phyloP scores from a whole-genome alignment of 2,113 vertebrate genomes.

The Chaenocephalus aceratus region DNA sequence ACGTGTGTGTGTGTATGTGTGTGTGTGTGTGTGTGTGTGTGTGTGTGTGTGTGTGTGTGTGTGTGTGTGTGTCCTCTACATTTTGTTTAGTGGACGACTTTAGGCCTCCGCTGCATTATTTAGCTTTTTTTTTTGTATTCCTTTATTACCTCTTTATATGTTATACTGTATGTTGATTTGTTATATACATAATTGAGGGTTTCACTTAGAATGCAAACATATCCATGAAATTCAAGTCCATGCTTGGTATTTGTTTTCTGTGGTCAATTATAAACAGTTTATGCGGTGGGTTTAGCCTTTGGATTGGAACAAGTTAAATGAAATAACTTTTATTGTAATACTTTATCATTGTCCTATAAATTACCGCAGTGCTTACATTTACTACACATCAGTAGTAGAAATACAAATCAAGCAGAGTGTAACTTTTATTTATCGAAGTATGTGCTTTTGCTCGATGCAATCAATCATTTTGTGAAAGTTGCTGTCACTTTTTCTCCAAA shows the following conservation, averaged over 20 bases:
- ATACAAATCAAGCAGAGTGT: not conserved
- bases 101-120: not conserved
- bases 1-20: too few relatives aligned
- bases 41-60: too few relatives aligned
- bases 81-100: too few relatives aligned
- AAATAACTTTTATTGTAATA: not conserved
- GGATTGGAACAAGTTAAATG: not conserved
- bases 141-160: not conserved
- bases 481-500: constrained; percentile 54
- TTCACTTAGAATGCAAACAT: not conserved
- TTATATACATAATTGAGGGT: not conserved
- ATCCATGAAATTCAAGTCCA: not conserved
- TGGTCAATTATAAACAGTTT: constrained; percentile 6
- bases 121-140: too few relatives aligned
- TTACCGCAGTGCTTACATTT: constrained; percentile 10
- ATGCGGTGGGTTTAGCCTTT: constrained; percentile 8
- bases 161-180: not conserved
- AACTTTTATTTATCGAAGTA: constrained; percentile 47
- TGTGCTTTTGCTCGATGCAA: constrained; percentile 42
- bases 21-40: too few relatives aligned
- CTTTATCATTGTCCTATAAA: not conserved
- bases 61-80: too few relatives aligned
- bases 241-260: not conserved
- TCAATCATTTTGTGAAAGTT: constrained; percentile 53
- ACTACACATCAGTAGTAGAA: not conserved